Evolutionary conservation across 2,888 invertebrate genomes (phyloP).

Genomic region (Leuctra nigra): DNA sequence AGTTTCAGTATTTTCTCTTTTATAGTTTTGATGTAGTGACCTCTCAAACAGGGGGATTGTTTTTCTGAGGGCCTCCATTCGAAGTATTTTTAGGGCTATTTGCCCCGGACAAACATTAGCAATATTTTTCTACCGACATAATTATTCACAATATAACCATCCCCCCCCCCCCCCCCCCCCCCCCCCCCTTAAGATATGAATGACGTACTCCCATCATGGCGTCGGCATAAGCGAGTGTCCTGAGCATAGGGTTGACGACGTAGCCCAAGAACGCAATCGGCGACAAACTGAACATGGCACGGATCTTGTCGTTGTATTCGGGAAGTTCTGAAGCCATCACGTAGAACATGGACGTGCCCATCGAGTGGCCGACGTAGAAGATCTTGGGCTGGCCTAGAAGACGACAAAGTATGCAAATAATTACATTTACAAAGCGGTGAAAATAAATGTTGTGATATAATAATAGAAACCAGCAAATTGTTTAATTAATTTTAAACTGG

Average conservation of each 20-base stretch:
- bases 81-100: too few relatives aligned
- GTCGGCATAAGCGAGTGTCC: neutral
- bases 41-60: too few relatives aligned
- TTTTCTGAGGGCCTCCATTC: too few relatives aligned
- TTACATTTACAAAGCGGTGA: too few relatives aligned
- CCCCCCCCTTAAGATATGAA: neutral
- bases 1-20: too few relatives aligned
- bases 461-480: too few relatives aligned
- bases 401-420: neutral
- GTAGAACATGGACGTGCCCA: slow-evolving; percentile 64
- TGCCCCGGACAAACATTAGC: too few relatives aligned
- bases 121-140: too few relatives aligned
- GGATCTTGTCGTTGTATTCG: slow-evolving; percentile 58
- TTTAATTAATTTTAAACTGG: too few relatives aligned
- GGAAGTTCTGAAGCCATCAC: slow-evolving; percentile 57
- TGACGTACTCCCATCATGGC: neutral
- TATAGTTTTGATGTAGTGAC: too few relatives aligned
- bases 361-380: slow-evolving; percentile 76
- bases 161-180: neutral
- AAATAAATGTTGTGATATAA: too few relatives aligned
- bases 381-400: slow-evolving; percentile 43
- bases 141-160: neutral
- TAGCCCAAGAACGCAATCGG: slow-evolving; percentile 63
- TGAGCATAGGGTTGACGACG: slow-evolving; percentile 53
- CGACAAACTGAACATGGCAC: slow-evolving; percentile 59